A percentile compares a stretch with the other conserved stretches of the same genome.
phyloP scores from a whole-genome alignment of 2,113 vertebrate genomes.

The Mormoops blainvillei region DNA sequence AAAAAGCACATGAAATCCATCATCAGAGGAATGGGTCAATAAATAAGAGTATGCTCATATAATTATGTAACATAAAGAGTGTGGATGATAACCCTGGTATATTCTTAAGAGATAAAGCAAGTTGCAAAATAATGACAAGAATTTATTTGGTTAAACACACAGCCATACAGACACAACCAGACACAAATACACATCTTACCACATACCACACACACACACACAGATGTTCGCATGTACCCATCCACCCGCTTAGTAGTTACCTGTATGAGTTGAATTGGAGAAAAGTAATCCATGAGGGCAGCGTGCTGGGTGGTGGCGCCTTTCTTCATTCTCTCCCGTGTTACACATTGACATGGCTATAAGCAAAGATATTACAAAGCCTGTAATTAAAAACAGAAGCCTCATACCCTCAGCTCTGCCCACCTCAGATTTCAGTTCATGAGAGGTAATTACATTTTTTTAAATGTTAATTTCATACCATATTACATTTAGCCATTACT shows the following conservation, averaged over 20 bases:
- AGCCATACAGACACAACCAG: not conserved
- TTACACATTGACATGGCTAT: not conserved
- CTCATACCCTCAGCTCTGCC: not conserved
- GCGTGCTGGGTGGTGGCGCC: not conserved
- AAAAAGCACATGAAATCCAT: not conserved
- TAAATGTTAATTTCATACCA: not conserved
- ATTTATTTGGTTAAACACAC: not conserved
- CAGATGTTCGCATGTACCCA: not conserved
- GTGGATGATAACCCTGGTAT: not conserved
- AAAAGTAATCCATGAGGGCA: not conserved
- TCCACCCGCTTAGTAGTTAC: not conserved
- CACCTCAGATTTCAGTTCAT: not conserved
- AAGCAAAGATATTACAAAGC: not conserved
- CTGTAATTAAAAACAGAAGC: not conserved
- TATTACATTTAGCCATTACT: not conserved
- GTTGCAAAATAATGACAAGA: not conserved
- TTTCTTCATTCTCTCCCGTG: not conserved
- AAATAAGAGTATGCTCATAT: not conserved
- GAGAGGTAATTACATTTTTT: not conserved
- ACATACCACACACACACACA: not conserved
- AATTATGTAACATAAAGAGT: not conserved
- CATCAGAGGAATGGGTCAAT: not conserved
- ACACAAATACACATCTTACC: not conserved
- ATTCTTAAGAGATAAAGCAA: not conserved
- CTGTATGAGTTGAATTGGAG: not conserved